These are phyloP conservation scores for Drosophila seguyi DNA, from an alignment of 1,140 invertebrate species.

Conservation along the genomic window DNA sequence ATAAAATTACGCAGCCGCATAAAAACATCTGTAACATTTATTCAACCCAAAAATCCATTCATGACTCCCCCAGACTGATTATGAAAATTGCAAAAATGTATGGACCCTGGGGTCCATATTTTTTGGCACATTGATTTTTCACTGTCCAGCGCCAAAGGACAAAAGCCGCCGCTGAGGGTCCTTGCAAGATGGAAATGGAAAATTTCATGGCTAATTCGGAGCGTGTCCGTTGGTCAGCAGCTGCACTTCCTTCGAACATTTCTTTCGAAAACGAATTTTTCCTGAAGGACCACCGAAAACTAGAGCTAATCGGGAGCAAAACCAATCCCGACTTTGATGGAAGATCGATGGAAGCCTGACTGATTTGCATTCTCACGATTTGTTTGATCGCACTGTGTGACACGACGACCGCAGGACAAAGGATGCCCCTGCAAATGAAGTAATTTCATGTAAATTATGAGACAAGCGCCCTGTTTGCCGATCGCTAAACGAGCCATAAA, in stretches of 20 bases:
- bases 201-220: conserved; percentile 78
- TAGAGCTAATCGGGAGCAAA: conserved; percentile 3
- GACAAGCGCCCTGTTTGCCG: conserved; percentile 77
- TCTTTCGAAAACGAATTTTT: no score
- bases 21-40: conserved; percentile 1
- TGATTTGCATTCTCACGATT: conserved; percentile 57
- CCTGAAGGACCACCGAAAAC: conserved; percentile 22
- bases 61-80: conserved; percentile 34
- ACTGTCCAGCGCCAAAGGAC: conserved; percentile 44
- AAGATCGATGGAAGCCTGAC: conserved; percentile 43
- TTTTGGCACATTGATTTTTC: conserved; percentile 51
- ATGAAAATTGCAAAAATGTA: conserved; percentile 31
- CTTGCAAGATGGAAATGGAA: conserved; percentile 58
- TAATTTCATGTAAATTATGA: conserved; percentile 84
- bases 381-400: conserved; percentile 38
- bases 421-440: conserved; percentile 68
- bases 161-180: conserved; percentile 33
- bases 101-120: not conserved
- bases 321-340: conserved; percentile 35
- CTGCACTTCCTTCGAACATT: conserved; percentile 9
- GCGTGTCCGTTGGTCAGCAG: conserved; percentile 65
- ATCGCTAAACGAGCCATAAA: conserved; percentile 78
- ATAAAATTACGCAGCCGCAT: not conserved
- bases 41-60: conserved; percentile 9
- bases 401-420: conserved; percentile 18